Conservation (phyloP, 2,888 invertebrate genomes). For the Phlogophora meticulosa region DNA sequence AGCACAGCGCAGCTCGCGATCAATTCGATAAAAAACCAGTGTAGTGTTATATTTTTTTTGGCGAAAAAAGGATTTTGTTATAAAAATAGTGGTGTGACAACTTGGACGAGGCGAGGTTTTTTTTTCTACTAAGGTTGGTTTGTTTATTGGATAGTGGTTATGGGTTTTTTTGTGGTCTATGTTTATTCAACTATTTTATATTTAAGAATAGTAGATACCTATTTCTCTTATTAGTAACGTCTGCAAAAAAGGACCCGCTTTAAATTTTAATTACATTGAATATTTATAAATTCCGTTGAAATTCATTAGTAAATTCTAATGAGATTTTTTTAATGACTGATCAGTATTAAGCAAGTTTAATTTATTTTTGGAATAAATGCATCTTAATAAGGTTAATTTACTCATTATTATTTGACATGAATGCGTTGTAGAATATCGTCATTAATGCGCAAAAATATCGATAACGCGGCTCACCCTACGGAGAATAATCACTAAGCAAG, state of each 20-base stretch:
- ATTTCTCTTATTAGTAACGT: constrained; percentile 2
- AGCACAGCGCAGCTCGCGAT: constrained; percentile 74
- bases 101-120: constrained; percentile 77
- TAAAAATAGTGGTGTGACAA: constrained; percentile 72
- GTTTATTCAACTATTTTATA: constrained; percentile 49
- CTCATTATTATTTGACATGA: not conserved
- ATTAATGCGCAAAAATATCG: not conserved
- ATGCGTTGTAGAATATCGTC: not conserved
- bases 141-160: constrained; percentile 56
- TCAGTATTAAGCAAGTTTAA: not conserved
- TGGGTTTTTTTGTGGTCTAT: constrained; percentile 51
- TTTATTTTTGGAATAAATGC: constrained; percentile 22
- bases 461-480: not conserved
- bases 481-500: constrained; percentile 2
- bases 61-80: constrained; percentile 73
- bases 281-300: constrained; percentile 1
- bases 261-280: constrained; percentile 8
- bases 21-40: constrained; percentile 72
- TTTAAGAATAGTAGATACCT: constrained; percentile 1
- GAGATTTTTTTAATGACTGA: not conserved
- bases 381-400: constrained; percentile 27
- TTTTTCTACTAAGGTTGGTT: constrained; percentile 75
- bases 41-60: constrained; percentile 74
- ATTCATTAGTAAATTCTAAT: constrained; percentile 18
- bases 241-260: constrained; percentile 29